These are phyloP conservation scores for Nymphalis c-album DNA, from an alignment of 2,888 invertebrate genomes.

Conservation along the genomic window DNA sequence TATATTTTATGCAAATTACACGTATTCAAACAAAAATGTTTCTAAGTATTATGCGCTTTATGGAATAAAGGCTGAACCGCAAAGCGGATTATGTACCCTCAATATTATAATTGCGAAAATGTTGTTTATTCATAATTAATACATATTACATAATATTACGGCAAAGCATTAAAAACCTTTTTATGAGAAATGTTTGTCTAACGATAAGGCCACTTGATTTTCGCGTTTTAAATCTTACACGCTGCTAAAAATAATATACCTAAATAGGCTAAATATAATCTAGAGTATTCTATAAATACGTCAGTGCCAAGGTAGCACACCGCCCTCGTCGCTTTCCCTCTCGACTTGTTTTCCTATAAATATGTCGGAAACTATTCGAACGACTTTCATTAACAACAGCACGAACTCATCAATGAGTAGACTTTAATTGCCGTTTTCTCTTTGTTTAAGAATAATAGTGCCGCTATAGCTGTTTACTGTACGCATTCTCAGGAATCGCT, in stretches of 20 bases:
- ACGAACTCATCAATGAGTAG: slow-evolving; percentile 18
- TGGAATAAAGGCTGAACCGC: too few relatives aligned
- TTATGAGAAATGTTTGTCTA: too few relatives aligned
- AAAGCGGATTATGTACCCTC: too few relatives aligned
- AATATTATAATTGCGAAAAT: too few relatives aligned
- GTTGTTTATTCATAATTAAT: too few relatives aligned
- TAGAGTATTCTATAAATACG: slow-evolving; percentile 62
- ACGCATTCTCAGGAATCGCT: too few relatives aligned
- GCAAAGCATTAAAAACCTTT: too few relatives aligned
- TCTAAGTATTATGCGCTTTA: too few relatives aligned
- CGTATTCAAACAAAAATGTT: not conserved
- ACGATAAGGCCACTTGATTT: too few relatives aligned
- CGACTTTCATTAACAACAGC: slow-evolving; percentile 19
- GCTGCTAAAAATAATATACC: slow-evolving; percentile 12
- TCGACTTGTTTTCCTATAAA: slow-evolving; percentile 51
- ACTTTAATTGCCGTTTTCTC: slow-evolving; percentile 6
- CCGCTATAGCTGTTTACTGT: not conserved
- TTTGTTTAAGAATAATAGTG: not conserved
- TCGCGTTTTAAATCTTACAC: not conserved
- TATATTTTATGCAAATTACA: not conserved
- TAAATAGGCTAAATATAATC: slow-evolving; percentile 13
- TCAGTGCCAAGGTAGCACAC: slow-evolving; percentile 74
- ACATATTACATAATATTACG: too few relatives aligned
- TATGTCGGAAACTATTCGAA: slow-evolving; percentile 43
- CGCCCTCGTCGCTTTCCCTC: slow-evolving; percentile 60